Conservation (phyloP, 92 coral and sea anemone genomes). For the Umimayanthus chanpuru region DNA sequence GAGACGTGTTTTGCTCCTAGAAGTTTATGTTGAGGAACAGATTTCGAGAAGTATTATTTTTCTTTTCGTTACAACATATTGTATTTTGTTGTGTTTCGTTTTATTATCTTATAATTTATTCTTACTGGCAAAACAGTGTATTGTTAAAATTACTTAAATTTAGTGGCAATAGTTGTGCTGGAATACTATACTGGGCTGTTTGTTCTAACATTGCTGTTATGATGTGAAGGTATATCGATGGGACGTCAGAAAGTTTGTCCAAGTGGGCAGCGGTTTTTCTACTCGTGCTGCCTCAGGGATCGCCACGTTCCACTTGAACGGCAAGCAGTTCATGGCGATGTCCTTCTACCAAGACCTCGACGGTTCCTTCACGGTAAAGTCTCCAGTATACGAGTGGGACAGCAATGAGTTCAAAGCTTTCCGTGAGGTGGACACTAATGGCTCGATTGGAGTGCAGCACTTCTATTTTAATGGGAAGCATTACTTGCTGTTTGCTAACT, state of each 20-base stretch:
- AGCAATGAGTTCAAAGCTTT: conserved; percentile 50
- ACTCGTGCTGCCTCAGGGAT: conserved; percentile 94
- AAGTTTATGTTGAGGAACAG: no score
- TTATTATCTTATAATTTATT: no score
- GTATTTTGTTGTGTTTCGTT: no score
- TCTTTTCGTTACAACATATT: no score
- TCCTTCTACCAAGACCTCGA: conserved; percentile 77
- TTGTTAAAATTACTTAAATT: no score
- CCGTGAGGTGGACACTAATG: conserved; percentile 82
- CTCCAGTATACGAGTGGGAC: conserved; percentile 83
- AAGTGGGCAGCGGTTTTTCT: conserved; percentile 54
- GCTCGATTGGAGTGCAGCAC: conserved; percentile 88
- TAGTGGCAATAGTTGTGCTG: background rate
- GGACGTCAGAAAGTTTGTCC: conserved; percentile 59
- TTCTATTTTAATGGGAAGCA: conserved; percentile 71
- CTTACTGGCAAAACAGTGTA: no score
- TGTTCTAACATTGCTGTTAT: background rate
- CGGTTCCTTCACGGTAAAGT: conserved; percentile 65
- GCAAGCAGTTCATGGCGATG: conserved; percentile 70
- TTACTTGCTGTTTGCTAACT: conserved; percentile 83
- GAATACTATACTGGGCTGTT: background rate
- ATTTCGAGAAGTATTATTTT: no score
- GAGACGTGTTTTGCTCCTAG: no score
- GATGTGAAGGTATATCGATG: conserved; percentile 73
- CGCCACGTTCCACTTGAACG: conserved; percentile 69